Evolutionary conservation across 2,797 vertebrate species (phyloP).

Genomic region (Numenius phaeopus): DNA sequence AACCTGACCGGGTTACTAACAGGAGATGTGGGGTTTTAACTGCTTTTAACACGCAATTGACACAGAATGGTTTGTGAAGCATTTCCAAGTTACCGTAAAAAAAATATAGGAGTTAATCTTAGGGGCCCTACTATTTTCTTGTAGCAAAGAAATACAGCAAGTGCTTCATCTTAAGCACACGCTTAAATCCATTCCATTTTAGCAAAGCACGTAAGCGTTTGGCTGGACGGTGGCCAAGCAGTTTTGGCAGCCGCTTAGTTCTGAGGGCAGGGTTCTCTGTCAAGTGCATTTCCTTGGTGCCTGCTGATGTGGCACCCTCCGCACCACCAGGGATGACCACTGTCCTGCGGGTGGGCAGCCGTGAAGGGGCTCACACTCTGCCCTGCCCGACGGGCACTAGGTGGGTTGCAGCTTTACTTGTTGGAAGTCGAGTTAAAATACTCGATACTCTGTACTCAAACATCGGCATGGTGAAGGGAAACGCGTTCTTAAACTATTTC

Average conservation of each 20-base stretch:
- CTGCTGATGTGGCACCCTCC: not conserved
- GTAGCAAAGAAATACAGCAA: not conserved
- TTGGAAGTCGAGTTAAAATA: not conserved
- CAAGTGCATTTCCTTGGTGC: not conserved
- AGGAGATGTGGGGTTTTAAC: not conserved
- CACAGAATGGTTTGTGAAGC: not conserved
- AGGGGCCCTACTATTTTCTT: not conserved
- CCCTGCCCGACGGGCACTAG: not conserved
- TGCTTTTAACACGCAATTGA: not conserved
- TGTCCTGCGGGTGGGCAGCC: fast-evolving
- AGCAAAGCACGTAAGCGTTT: not conserved
- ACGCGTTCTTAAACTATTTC: not conserved
- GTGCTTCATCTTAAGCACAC: not conserved
- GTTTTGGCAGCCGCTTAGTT: not conserved
- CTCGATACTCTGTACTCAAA: too few relatives aligned
- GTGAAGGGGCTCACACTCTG: fast-evolving
- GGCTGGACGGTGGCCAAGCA: not conserved
- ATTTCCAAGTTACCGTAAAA: not conserved
- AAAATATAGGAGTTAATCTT: too few relatives aligned
- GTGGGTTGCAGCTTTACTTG: not conserved
- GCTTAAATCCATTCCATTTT: not conserved
- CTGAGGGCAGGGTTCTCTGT: not conserved
- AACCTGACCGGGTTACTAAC: not conserved
- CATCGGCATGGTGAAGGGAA: not conserved
- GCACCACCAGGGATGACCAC: fast-evolving